These are phyloP conservation scores for Callosobruchus maculatus DNA, from an alignment of 2,888 invertebrate genomes.

Conservation along the genomic window DNA sequence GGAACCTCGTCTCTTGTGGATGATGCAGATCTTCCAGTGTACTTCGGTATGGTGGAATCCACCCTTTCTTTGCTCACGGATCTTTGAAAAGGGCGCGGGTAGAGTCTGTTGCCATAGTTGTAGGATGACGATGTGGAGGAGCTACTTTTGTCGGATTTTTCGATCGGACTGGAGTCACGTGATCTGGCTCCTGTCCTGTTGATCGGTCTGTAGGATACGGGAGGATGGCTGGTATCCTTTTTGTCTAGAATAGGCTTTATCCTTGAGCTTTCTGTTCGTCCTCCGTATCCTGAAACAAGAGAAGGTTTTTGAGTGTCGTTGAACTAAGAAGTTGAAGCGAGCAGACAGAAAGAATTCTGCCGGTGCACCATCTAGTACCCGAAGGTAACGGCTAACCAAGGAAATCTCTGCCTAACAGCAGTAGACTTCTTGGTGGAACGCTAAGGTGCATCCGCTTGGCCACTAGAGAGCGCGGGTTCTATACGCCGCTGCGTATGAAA, in stretches of 20 bases:
- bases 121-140: constrained; percentile 48
- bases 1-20: constrained; percentile 25
- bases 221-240: constrained; percentile 47
- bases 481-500: too few relatives aligned
- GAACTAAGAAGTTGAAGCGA: too few relatives aligned
- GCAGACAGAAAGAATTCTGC: too few relatives aligned
- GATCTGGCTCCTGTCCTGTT: constrained; percentile 42
- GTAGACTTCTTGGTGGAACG: too few relatives aligned
- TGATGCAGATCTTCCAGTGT: constrained; percentile 29
- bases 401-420: too few relatives aligned
- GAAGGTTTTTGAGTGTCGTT: too few relatives aligned
- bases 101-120: constrained; percentile 52
- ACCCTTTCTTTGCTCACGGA: constrained; percentile 42
- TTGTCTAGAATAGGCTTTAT: constrained; percentile 38
- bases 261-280: constrained; percentile 18
- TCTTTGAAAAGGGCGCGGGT: constrained; percentile 48
- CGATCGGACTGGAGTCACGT: constrained; percentile 58
- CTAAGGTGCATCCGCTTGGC: too few relatives aligned
- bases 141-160: constrained; percentile 46
- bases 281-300: constrained; percentile 19
- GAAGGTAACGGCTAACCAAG: too few relatives aligned
- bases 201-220: constrained; percentile 50
- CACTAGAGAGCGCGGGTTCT: too few relatives aligned
- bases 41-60: constrained; percentile 37
- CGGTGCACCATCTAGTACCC: too few relatives aligned